Conservation (phyloP, 1,140 invertebrate genomes). For the Micrasema minimum region DNA sequence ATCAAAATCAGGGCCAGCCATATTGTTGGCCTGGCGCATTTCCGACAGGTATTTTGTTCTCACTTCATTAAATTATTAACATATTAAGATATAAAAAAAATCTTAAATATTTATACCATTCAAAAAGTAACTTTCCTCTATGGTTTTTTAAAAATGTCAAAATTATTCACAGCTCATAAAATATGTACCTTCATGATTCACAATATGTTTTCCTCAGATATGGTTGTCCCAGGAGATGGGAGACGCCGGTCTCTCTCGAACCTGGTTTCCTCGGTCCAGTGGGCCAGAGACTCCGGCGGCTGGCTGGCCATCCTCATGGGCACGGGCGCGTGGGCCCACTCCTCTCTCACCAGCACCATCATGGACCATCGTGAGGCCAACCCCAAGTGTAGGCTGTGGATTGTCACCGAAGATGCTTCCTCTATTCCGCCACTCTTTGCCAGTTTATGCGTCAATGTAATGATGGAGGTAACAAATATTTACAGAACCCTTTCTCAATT, state of each 20-base stretch:
- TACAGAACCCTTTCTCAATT: too few species aligned
- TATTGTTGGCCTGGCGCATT: constrained; percentile 68
- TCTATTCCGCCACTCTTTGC: constrained; percentile 42
- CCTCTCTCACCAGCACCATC: neutral
- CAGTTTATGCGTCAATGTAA: constrained; percentile 43
- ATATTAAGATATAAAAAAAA: too few species aligned
- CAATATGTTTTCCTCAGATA: too few species aligned
- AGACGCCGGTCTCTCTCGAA: constrained; percentile 44
- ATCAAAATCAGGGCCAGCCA: constrained; percentile 72
- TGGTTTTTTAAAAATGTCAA: too few species aligned
- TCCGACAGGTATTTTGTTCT: constrained; percentile 69
- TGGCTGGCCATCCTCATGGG: constrained; percentile 28
- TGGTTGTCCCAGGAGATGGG: constrained; percentile 57
- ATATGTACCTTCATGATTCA: too few species aligned
- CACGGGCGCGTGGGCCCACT: constrained; percentile 9
- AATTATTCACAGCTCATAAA: too few species aligned
- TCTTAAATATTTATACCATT: too few species aligned
- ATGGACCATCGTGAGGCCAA: neutral
- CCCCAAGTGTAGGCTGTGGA: constrained; percentile 38
- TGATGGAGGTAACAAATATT: constrained; percentile 49
- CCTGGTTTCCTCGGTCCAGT: neutral
- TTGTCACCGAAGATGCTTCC: constrained; percentile 42
- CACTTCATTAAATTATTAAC: too few species aligned
- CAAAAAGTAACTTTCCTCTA: too few species aligned
- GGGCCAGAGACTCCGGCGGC: constrained; percentile 39